Conservation (phyloP, 2,113 vertebrate species). For the Raphicerus campestris region DNA sequence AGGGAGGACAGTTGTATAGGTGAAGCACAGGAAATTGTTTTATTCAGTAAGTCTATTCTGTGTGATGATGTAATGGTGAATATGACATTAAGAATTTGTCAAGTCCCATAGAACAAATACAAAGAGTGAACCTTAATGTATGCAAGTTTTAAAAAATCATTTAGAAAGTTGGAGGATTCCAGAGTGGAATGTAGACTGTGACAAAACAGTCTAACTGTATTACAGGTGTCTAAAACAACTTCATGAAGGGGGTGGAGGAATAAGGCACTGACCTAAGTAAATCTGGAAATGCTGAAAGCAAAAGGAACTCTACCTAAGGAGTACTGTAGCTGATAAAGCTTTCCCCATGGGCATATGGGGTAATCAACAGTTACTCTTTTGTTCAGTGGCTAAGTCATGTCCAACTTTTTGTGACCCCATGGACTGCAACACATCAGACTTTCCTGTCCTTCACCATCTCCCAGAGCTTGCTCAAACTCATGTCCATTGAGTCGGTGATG, state of each 20-base stretch:
- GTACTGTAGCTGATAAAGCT: neutral
- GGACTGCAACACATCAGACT: neutral
- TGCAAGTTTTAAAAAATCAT: neutral
- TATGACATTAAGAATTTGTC: neutral
- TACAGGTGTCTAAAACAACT: neutral
- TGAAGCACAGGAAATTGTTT: neutral
- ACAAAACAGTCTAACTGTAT: neutral
- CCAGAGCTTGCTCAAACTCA: neutral
- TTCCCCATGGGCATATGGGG: neutral
- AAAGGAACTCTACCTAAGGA: neutral
- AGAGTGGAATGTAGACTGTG: neutral
- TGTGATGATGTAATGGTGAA: neutral
- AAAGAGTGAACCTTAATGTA: neutral
- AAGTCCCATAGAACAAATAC: neutral
- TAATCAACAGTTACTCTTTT: neutral
- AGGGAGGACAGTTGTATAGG: neutral
- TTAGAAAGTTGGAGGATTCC: neutral
- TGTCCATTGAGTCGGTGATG: neutral
- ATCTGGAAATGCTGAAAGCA: conserved; percentile 35
- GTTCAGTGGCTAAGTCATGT: neutral
- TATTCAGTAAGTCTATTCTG: neutral
- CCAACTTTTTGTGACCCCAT: neutral
- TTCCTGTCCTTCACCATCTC: neutral
- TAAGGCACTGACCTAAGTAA: neutral
- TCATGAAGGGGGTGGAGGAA: neutral